Evolutionary conservation across 2,113 vertebrate species (phyloP), one percentile per base, ranked within the genome.

Genomic region (Coreoperca whiteheadi): DNA sequence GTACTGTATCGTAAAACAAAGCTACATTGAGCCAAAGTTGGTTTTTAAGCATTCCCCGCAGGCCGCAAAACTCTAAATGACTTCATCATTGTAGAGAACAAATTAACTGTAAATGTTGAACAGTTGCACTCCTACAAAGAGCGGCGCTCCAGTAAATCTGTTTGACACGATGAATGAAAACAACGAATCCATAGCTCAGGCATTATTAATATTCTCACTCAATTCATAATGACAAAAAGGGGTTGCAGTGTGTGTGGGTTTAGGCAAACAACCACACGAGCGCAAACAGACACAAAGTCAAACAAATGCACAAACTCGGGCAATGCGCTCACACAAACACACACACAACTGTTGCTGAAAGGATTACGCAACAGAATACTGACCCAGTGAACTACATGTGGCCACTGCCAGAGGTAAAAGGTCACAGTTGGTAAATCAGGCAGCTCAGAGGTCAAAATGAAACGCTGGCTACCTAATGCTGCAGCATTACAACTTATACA

Each of bases 371-470:
- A 91, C 87, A 79, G 53, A 81, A 79, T 77, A 76, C 48, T 87
- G 86, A 87, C 89, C 86, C 72, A 74, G 60, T 94, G 87, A 93
- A 90, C 92, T 73, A 79, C 75, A 87, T 68, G 43, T 54, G 76
- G 77, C 87, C 84, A 73, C 83, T 76, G 88, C 83, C 73, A 84
- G 60, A 85, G 91, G 91, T 92, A 89, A 90, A 37, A 92, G 83
- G 54, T 85, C 87, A 86, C 34, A 28, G 79, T 79, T 8, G 34
- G 67, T 83, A 66, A 86, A 83, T 87, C 79, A 76, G 73, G 46
- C 81, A n/a, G 72, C 75, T 82, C 64, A 91, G 64, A 79, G 89
- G 86, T 87, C 82, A 86, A 75, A 34, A 16, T 59, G 64, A 61
- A 88, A 78, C 69, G 74, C 74, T 69, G 65, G 67, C 63, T 28